phyloP scores from a whole-genome alignment of 2,888 invertebrate genomes.

The Orchesellides sinensis region DNA sequence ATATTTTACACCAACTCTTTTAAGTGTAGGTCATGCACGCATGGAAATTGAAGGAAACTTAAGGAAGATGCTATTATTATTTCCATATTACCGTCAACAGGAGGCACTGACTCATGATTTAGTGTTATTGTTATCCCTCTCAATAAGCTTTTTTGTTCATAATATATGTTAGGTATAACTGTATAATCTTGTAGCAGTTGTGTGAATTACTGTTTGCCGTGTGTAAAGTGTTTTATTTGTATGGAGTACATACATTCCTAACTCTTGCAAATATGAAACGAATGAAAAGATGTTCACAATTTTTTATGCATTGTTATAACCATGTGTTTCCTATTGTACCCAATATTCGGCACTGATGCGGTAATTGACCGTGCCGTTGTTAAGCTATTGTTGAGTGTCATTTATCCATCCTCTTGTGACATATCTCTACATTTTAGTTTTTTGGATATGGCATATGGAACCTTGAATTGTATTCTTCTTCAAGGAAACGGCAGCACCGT shows the following conservation, averaged over 20 bases:
- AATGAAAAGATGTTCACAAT: conserved; percentile 39
- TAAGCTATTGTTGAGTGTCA: neutral
- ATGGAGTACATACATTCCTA: too few relatives aligned
- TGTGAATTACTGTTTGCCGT: too few relatives aligned
- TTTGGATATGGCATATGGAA: conserved; percentile 22
- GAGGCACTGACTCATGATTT: conserved; percentile 7
- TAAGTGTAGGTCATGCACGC: conserved; percentile 33
- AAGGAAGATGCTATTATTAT: conserved; percentile 35
- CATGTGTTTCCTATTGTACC: conserved; percentile 52
- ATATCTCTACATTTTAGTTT: conserved; percentile 10
- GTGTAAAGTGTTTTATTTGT: too few relatives aligned
- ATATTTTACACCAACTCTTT: too few relatives aligned
- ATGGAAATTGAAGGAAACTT: conserved; percentile 24
- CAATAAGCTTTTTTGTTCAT: conserved; percentile 12
- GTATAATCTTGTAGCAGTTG: too few relatives aligned
- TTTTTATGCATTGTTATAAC: conserved; percentile 42
- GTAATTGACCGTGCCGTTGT: conserved; percentile 58
- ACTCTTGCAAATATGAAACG: too few relatives aligned
- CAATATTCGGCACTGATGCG: conserved; percentile 33
- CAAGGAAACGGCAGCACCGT: conserved; percentile 35
- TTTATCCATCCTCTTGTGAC: neutral
- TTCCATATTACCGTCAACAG: too few relatives aligned
- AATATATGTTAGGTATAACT: too few relatives aligned
- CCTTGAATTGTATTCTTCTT: neutral
- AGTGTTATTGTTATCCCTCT: too few relatives aligned